phyloP scores from a whole-genome alignment of 2,888 invertebrate genomes.

The Tholera decimalis region DNA sequence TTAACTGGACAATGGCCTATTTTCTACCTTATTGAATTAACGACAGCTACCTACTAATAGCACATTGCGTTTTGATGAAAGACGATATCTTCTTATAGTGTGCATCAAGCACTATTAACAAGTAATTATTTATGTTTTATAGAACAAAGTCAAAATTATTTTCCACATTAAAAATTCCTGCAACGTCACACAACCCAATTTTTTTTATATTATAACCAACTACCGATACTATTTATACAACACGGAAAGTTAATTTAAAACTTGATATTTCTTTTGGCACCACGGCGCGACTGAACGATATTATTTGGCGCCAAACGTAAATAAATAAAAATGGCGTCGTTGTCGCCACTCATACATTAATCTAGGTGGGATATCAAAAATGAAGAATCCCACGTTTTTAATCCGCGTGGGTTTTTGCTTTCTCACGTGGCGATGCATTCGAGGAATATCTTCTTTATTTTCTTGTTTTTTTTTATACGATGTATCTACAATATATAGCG shows the following conservation, averaged over 20 bases:
- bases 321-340: conserved; percentile 85
- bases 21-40: not conserved
- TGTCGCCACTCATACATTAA: conserved; percentile 70
- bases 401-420: conserved; percentile 44
- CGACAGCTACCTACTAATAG: not conserved
- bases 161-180: conserved; percentile 35
- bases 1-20: conserved; percentile 17
- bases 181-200: conserved; percentile 43
- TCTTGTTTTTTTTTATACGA: too few species aligned
- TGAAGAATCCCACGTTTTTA: conserved; percentile 63
- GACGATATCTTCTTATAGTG: not conserved
- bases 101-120: not conserved
- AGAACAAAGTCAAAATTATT: conserved; percentile 12
- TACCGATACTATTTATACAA: conserved; percentile 67
- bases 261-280: conserved; percentile 77
- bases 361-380: conserved; percentile 56
- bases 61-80: not conserved
- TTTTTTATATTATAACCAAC: conserved; percentile 50
- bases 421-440: conserved; percentile 35
- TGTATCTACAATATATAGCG: too few species aligned
- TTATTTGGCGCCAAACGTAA: conserved; percentile 88
- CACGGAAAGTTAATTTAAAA: conserved; percentile 69
- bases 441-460: too few species aligned
- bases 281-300: conserved; percentile 74
- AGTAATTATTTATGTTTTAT: not conserved